phyloP scores from a whole-genome alignment of 2,797 vertebrate species.

The Allobates femoralis region DNA sequence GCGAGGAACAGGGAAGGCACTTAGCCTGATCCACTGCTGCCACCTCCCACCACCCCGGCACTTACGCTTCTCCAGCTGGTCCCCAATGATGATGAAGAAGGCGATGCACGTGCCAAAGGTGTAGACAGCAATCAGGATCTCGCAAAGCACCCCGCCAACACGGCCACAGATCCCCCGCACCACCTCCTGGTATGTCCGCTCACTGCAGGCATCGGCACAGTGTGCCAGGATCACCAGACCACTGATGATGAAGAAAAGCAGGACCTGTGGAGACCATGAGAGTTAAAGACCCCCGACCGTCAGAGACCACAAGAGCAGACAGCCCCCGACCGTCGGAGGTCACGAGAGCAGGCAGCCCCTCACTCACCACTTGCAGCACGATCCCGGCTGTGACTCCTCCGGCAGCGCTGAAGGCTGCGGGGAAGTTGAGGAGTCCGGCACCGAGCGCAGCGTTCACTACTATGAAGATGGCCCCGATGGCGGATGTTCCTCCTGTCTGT shows the following conservation, averaged over 20 bases:
- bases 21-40: neutral
- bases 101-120: constrained; percentile 97
- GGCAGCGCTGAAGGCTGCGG: constrained; percentile 91
- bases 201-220: constrained; percentile 93
- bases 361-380: constrained; percentile 88
- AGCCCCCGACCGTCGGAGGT: no score
- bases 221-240: constrained; percentile 94
- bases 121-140: constrained; percentile 91
- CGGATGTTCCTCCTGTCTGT: constrained; percentile 76
- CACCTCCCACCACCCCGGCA: neutral
- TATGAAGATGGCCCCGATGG: constrained; percentile 88
- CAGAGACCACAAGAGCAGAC: constrained; percentile 73
- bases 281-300: no score
- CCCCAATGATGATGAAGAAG: constrained; percentile 97
- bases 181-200: constrained; percentile 95
- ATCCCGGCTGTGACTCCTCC: constrained; percentile 88
- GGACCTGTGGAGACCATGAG: constrained; percentile 76
- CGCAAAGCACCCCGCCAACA: constrained; percentile 86
- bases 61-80: constrained; percentile 96
- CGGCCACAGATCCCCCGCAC: constrained; percentile 93
- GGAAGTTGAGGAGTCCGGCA: constrained; percentile 95
- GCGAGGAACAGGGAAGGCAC: no score
- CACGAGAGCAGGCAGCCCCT: constrained; percentile 65
- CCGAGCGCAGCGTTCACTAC: constrained; percentile 95
- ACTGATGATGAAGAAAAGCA: constrained; percentile 94